phyloP scores from a whole-genome alignment of 2,113 vertebrate genomes.

The Tachysurus vachellii region DNA sequence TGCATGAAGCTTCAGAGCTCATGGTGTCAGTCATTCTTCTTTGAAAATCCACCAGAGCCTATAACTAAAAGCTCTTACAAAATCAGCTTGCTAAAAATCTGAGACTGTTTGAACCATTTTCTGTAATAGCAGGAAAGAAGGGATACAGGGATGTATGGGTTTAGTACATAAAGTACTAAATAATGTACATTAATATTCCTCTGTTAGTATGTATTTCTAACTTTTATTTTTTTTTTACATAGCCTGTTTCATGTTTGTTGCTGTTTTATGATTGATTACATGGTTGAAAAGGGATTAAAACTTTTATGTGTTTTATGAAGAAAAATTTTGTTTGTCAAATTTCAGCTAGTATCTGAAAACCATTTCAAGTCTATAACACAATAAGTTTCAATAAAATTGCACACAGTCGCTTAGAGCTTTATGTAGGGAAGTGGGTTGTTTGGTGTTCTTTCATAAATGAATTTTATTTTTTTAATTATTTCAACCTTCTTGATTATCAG shows the following conservation, averaged over 20 bases:
- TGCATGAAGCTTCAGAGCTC: constrained; percentile 16
- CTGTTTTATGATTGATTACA: background rate
- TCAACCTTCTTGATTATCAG: no score
- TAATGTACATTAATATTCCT: background rate
- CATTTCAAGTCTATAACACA: no score
- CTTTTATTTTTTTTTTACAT: no score
- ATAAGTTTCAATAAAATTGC: background rate
- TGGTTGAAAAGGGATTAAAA: background rate
- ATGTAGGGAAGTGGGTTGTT: background rate
- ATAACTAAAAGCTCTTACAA: background rate
- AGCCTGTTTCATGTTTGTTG: background rate
- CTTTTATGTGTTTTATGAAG: background rate
- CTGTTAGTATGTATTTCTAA: background rate
- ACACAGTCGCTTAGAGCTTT: background rate
- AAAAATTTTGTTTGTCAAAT: background rate
- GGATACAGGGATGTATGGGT: background rate
- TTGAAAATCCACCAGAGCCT: background rate
- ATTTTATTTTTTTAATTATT: no score
- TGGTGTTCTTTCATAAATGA: no score
- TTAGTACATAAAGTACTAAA: background rate
- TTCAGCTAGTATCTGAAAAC: background rate
- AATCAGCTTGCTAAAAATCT: background rate
- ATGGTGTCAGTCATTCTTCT: constrained; percentile 8
- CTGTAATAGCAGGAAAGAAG: background rate
- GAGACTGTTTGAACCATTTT: background rate